phyloP scores from a whole-genome alignment of 2,797 vertebrate genomes.

The Pseudotriccus pelzelni region DNA sequence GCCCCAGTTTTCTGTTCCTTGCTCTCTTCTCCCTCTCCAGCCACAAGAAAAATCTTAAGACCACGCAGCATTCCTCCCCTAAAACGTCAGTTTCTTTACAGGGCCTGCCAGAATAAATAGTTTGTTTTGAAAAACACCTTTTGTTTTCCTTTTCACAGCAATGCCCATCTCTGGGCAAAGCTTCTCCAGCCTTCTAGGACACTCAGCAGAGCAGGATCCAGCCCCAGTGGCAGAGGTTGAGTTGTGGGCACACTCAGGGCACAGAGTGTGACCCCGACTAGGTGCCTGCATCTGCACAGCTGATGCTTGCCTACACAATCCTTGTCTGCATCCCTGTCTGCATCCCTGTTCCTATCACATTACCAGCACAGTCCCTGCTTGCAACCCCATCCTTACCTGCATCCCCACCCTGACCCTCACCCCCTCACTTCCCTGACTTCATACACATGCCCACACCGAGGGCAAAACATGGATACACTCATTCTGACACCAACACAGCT shows the following conservation, averaged over 20 bases:
- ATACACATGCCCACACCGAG: accelerated
- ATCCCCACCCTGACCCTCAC: background rate
- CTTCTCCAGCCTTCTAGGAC: background rate
- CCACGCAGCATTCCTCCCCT: accelerated
- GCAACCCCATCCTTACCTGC: background rate
- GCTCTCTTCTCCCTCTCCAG: background rate
- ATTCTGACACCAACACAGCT: background rate
- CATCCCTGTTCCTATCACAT: background rate
- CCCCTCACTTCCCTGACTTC: background rate
- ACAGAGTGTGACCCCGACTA: background rate
- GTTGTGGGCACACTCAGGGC: accelerated
- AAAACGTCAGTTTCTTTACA: background rate
- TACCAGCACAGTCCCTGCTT: background rate
- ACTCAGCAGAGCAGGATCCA: background rate
- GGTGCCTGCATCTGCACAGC: background rate
- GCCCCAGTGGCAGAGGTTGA: accelerated
- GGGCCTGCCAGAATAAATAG: background rate
- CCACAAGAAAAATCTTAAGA: background rate
- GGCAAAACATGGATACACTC: background rate
- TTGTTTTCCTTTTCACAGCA: background rate
- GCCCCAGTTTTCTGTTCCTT: accelerated
- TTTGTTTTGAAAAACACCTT: background rate
- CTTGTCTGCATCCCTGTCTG: background rate
- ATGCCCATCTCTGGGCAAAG: background rate
- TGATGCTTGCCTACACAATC: background rate